These are phyloP conservation scores for Lutjanus campechanus DNA, from an alignment of 2,797 vertebrate genomes.

Conservation along the genomic window DNA sequence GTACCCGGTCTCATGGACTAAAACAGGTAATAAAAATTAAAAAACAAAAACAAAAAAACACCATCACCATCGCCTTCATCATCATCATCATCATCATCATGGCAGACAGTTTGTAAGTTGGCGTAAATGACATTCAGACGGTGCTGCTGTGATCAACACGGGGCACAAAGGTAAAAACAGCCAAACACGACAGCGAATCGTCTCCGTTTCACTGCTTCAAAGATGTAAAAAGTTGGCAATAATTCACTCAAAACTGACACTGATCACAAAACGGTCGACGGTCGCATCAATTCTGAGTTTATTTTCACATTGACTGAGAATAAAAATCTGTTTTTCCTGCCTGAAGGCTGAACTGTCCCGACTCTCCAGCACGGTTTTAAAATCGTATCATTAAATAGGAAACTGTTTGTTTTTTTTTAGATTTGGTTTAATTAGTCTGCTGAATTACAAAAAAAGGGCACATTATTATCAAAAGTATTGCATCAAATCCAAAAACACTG, in stretches of 20 bases:
- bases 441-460: slow-evolving; percentile 66
- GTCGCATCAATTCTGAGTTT: slow-evolving; percentile 20
- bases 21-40: slow-evolving; percentile 58
- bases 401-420: neutral
- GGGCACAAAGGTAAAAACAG: slow-evolving; percentile 23
- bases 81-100: slow-evolving; percentile 26
- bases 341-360: neutral
- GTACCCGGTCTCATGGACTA: slow-evolving; percentile 53
- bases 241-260: slow-evolving; percentile 34
- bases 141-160: slow-evolving; percentile 46
- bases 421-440: slow-evolving; percentile 43
- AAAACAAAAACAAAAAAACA: slow-evolving; percentile 7
- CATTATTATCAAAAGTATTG: slow-evolving; percentile 74
- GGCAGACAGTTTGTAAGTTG: slow-evolving; percentile 37
- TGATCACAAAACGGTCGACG: slow-evolving; percentile 36
- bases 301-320: slow-evolving; percentile 11
- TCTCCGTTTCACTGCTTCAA: neutral
- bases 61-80: slow-evolving; percentile 40
- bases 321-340: neutral
- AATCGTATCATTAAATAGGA: slow-evolving; percentile 9
- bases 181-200: slow-evolving; percentile 24
- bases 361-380: neutral
- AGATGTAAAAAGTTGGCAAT: slow-evolving; percentile 12
- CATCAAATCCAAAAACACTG: slow-evolving; percentile 63
- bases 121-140: slow-evolving; percentile 57